Conservation (phyloP, 2,797 vertebrate genomes). For the Crocidura indochinensis region DNA sequence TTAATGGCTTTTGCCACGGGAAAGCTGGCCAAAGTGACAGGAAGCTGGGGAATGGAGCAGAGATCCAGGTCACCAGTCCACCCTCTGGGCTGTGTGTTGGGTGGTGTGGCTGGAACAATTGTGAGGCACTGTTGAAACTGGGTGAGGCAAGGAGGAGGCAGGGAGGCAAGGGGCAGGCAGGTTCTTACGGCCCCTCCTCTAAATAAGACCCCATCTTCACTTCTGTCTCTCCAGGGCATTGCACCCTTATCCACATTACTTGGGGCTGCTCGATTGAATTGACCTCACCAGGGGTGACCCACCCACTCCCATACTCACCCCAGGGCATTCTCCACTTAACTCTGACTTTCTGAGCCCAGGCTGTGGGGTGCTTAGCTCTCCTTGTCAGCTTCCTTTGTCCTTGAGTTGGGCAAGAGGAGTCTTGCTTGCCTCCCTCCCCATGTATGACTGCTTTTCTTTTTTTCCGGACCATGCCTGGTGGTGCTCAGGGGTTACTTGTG, state of each 20-base stretch:
- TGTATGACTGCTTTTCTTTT: too few species aligned
- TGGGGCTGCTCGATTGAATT: not conserved
- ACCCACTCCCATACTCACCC: too few species aligned
- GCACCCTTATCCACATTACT: not conserved
- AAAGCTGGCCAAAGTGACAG: not conserved
- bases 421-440: not conserved
- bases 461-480: too few species aligned
- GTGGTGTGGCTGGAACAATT: too few species aligned
- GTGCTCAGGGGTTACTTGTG: too few species aligned
- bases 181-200: not conserved
- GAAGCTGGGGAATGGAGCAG: not conserved
- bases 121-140: too few species aligned
- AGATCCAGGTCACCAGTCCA: not conserved
- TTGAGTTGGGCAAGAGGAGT: not conserved
- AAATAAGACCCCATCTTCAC: not conserved
- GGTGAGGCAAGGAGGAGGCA: too few species aligned
- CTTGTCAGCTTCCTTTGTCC: not conserved
- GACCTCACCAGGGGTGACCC: not conserved
- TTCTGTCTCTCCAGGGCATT: not conserved
- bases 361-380: not conserved
- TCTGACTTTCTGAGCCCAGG: not conserved
- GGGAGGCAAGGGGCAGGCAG: not conserved
- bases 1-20: conserved; percentile 5
- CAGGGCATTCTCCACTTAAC: too few species aligned
- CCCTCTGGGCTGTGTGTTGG: too few species aligned